Evolutionary conservation across 2,113 vertebrate species (phyloP).

Genomic region (Azemiops feae): DNA sequence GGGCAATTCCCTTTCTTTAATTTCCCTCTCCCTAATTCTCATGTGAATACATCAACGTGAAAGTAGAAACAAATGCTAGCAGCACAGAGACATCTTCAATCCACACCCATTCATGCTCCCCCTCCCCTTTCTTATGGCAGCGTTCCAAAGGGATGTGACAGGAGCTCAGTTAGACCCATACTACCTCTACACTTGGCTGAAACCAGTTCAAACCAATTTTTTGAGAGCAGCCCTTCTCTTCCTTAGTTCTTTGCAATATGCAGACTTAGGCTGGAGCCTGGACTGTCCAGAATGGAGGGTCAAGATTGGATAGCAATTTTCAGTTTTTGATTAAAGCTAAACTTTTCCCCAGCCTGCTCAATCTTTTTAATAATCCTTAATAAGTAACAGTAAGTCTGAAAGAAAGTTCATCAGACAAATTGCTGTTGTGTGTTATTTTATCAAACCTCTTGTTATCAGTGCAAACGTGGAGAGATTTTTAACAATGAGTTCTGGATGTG

Average conservation of each 20-base stretch:
- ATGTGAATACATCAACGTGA: too few relatives aligned
- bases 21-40: too few relatives aligned
- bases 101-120: too few relatives aligned
- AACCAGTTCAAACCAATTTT: neutral
- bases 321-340: neutral
- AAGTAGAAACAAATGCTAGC: too few relatives aligned
- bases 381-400: neutral
- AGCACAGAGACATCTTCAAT: too few relatives aligned
- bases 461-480: too few relatives aligned
- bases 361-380: neutral
- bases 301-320: neutral
- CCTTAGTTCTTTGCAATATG: neutral
- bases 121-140: too few relatives aligned
- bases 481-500: neutral
- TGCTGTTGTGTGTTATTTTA: too few relatives aligned
- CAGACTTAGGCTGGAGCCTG: neutral
- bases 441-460: too few relatives aligned
- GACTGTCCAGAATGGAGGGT: neutral
- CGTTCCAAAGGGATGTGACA: too few relatives aligned
- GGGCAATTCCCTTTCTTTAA: too few relatives aligned
- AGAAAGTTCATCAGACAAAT: neutral
- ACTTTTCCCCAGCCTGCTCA: neutral
- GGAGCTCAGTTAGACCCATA: too few relatives aligned
- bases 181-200: neutral
- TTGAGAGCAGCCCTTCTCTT: neutral